Evolutionary conservation across 2,797 vertebrate species (phyloP).

Genomic region (Sebastes oblongus): DNA sequence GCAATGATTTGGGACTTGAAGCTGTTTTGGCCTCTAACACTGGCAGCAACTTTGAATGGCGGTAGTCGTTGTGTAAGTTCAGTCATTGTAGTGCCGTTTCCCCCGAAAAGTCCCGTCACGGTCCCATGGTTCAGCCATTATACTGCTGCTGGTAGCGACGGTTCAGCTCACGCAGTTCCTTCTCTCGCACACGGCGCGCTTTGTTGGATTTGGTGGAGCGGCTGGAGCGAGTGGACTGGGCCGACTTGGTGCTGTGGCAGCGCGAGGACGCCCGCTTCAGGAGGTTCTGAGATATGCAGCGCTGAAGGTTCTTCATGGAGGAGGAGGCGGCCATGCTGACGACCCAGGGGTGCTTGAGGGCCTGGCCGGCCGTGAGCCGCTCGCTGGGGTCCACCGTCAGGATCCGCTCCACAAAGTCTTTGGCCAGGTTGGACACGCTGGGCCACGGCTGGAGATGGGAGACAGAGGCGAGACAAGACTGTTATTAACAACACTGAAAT

Average conservation of each 20-base stretch:
- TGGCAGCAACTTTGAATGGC: not conserved
- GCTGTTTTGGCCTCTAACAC: not conserved
- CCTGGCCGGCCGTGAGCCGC: constrained; percentile 93
- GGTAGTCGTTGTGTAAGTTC: not conserved
- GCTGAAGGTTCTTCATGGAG: constrained; percentile 99
- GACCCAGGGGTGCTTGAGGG: constrained; percentile 96
- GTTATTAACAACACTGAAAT: not conserved
- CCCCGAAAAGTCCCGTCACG: not conserved
- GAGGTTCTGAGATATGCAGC: constrained; percentile 98
- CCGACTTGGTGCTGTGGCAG: constrained; percentile 98
- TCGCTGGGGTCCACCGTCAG: constrained; percentile 93
- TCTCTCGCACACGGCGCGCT: constrained; percentile 91
- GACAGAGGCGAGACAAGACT: not conserved
- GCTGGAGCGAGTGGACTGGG: constrained; percentile 95
- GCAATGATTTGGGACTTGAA: not conserved
- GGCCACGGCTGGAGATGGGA: constrained; percentile 91
- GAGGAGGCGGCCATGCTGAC: constrained; percentile 98
- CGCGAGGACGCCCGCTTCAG: constrained; percentile 96
- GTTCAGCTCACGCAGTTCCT: constrained; percentile 95
- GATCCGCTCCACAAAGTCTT: constrained; percentile 97
- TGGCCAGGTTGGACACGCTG: constrained; percentile 97
- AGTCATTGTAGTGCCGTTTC: constrained; percentile 19
- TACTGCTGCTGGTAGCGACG: constrained; percentile 97
- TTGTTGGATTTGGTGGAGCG: constrained; percentile 97
- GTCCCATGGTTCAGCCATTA: constrained; percentile 82